Base-by-base conservation (phyloP, 2,888 invertebrate species). In the Oligia latruncula region DNA sequence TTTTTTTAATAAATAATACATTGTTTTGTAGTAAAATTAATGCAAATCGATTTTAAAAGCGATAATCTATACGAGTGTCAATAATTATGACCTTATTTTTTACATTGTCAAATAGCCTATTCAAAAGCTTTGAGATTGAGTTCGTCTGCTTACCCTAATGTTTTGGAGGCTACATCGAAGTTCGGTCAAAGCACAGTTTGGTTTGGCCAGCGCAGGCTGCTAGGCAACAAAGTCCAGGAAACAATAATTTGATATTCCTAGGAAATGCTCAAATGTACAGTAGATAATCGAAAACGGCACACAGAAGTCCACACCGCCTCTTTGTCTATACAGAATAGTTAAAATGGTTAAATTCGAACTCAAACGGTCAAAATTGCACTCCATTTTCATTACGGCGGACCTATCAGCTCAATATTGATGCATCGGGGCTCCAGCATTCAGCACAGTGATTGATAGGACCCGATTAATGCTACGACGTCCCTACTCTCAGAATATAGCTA, bases 391-490 rank as follows among this genome's bases (percentile, higher is more conserved):
- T 67, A 75, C 55, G 68, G 46, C 40, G 20, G 13, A 64, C 46
- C 80, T 73, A 67, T 80, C 80, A 80, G 60, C 60, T 15, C 70
- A 75, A 73, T 80, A 80, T 85, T 85, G 85, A 85, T 85, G 85
- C 70, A 85, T 87, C 73, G 74, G 6, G 5, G 74, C 77, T 77
- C 72, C 29, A 46, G 74, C 58, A 71, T 84, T 70, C 62, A 80
- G 13, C 40, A 23, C 60, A 62, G 13, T 84, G 87, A 87, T 87
- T 87, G 85, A 85, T 87, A 80, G 29, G 49, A 72, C 8, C 17
- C 40, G 65, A 77, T 80, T 75, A 77, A 67, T 68, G 40, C 43
- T 70, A 20, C n/a, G 11, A 43, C 60, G 46, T 71, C 43, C 29
- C 46, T 68, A 23, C 60, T 66, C 46, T 71, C 78, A 52, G 60